Evolutionary conservation across 2,888 invertebrate species (phyloP).

Genomic region (Scaptomyza tumidula): DNA sequence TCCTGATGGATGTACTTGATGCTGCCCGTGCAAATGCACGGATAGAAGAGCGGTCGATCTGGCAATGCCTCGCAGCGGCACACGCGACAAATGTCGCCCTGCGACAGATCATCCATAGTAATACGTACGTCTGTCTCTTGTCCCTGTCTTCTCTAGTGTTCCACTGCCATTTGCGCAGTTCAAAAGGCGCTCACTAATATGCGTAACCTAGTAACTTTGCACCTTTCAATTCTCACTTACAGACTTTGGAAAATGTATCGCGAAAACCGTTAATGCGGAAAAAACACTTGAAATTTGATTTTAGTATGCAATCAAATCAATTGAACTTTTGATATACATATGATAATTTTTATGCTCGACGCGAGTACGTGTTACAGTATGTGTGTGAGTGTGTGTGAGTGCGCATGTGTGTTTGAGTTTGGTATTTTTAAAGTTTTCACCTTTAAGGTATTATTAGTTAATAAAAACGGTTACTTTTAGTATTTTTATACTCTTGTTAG

Average conservation of each 20-base stretch:
- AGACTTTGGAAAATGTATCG: background rate
- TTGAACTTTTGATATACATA: conserved; percentile 52
- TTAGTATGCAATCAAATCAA: conserved; percentile 36
- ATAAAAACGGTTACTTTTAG: conserved; percentile 3
- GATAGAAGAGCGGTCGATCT: conserved; percentile 98
- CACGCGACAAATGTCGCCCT: conserved; percentile 96
- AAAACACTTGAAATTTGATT: conserved; percentile 47
- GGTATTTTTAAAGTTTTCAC: conserved; percentile 35
- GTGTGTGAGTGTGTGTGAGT: conserved; percentile 20
- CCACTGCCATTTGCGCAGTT: conserved; percentile 58
- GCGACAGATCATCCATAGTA: conserved; percentile 83
- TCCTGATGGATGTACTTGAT: conserved; percentile 99
- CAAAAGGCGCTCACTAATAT: conserved; percentile 30
- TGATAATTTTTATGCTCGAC: conserved; percentile 51
- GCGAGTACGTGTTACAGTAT: conserved; percentile 58
- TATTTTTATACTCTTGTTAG: conserved; percentile 4
- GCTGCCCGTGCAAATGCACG: conserved; percentile 99
- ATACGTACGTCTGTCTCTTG: conserved; percentile 1
- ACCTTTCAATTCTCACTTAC: conserved; percentile 4
- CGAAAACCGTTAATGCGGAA: conserved; percentile 15
- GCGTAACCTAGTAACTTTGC: conserved; percentile 14
- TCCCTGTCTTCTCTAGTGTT: conserved; percentile 26
- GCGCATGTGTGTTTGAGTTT: conserved; percentile 17
- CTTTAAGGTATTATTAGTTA: conserved; percentile 18
- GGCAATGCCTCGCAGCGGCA: conserved; percentile 97